Percentiles rank a stretch among this genome's conserved stretches.
Evolutionary conservation across 1,140 invertebrate genomes (phyloP).

Genomic region (Epicauta chinensis): DNA sequence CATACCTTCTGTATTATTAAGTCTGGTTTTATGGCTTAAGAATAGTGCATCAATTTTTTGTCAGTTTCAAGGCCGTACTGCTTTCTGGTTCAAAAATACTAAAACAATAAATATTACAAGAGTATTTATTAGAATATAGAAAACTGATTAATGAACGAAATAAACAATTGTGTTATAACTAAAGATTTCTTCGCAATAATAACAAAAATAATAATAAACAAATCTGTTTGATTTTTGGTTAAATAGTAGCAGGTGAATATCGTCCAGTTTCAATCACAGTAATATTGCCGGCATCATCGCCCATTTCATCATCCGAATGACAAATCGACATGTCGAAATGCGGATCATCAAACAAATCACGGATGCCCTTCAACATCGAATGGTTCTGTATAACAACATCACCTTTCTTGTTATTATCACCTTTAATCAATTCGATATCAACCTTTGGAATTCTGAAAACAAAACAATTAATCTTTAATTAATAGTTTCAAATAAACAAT

Average conservation of each 20-base stretch:
- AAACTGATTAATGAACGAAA: too few species aligned
- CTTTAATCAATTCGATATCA: conserved; percentile 21
- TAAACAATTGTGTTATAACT: too few species aligned
- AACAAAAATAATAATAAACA: too few species aligned
- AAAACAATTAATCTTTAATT: neutral
- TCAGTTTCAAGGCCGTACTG: too few species aligned
- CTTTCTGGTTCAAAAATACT: too few species aligned
- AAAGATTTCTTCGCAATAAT: too few species aligned
- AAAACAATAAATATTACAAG: too few species aligned
- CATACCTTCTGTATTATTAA: too few species aligned
- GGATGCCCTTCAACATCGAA: conserved; percentile 26
- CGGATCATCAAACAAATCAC: conserved; percentile 31
- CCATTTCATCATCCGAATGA: conserved; percentile 24
- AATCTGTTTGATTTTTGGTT: too few species aligned
- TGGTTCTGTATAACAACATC: conserved; percentile 28
- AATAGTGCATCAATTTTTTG: too few species aligned
- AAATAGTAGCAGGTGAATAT: conserved; percentile 12
- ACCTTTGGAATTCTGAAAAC: conserved; percentile 27
- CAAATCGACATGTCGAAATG: conserved; percentile 27
- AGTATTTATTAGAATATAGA: too few species aligned
- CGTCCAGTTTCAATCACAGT: conserved; percentile 14
- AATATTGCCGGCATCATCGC: conserved; percentile 8
- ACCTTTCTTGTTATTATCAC: conserved; percentile 30
- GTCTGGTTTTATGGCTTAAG: too few species aligned
- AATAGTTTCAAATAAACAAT: conserved; percentile 10